Percentiles rank a stretch among this genome's conserved stretches.
Conservation (phyloP, 2,888 invertebrate species). For the Ecliptopera silaceata region DNA sequence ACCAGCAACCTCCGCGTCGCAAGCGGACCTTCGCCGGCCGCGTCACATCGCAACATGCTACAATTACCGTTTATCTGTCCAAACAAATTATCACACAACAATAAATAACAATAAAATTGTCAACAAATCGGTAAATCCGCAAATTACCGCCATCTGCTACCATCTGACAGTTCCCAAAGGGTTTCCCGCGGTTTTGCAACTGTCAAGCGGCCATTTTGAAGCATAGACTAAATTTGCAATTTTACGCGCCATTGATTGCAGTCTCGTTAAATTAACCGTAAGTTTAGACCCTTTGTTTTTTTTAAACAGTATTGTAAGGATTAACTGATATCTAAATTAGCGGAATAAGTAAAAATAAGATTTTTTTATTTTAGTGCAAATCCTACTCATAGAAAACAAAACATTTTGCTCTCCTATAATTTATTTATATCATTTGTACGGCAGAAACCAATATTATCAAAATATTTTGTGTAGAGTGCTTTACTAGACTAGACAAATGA, state of each 20-base stretch:
- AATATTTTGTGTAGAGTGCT: no score
- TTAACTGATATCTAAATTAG: constrained; percentile 19
- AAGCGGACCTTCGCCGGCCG: no score
- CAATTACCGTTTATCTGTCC: constrained; percentile 50
- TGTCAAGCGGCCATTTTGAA: constrained; percentile 71
- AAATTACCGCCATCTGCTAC: constrained; percentile 76
- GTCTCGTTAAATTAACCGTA: constrained; percentile 71
- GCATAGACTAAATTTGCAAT: constrained; percentile 75
- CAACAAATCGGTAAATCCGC: constrained; percentile 64
- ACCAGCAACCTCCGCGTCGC: no score
- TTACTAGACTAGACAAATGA: no score
- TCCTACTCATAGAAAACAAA: no score
- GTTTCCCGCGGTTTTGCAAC: constrained; percentile 70
- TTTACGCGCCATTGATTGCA: constrained; percentile 73
- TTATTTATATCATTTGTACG: no score
- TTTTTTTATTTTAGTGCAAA: background rate
- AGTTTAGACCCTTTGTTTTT: constrained; percentile 48
- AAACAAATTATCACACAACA: constrained; percentile 71
- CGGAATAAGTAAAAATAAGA: constrained; percentile 11
- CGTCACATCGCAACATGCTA: background rate
- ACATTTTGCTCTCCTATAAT: no score
- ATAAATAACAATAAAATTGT: constrained; percentile 73
- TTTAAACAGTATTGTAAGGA: constrained; percentile 11
- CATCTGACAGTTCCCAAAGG: constrained; percentile 75
- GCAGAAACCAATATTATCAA: no score